phyloP scores from a whole-genome alignment of 1,140 invertebrate genomes.

The Oreohelix idahoensis region DNA sequence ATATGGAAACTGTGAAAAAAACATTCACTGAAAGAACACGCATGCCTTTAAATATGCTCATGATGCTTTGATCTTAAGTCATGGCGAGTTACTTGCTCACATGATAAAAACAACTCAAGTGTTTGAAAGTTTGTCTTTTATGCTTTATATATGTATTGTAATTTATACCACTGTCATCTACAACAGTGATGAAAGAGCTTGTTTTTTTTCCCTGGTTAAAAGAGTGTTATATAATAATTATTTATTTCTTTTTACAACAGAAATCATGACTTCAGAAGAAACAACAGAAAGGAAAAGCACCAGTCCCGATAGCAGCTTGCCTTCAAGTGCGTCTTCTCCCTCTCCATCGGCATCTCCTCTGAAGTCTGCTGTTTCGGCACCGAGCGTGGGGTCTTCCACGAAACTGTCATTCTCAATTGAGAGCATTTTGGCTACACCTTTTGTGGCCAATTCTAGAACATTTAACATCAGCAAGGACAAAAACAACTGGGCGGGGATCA shows the following conservation, averaged over 20 bases:
- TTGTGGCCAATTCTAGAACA: background rate
- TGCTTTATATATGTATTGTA: no score
- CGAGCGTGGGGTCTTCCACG: background rate
- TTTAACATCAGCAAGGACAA: background rate
- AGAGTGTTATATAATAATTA: background rate
- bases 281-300: background rate
- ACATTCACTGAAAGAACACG: no score
- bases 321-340: background rate
- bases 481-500: background rate
- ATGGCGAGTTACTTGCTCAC: no score
- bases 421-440: conserved; percentile 32
- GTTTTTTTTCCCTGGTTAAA: background rate
- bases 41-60: no score
- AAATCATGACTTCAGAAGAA: conserved; percentile 26
- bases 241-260: background rate
- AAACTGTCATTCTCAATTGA: conserved; percentile 35
- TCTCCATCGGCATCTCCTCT: background rate
- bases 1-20: no score
- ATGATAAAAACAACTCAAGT: no score
- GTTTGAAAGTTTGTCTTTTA: no score
- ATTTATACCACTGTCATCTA: no score
- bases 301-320: background rate
- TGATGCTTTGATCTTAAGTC: no score
- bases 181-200: no score
- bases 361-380: background rate